Percentiles rank a stretch among this genome's conserved stretches.
These are phyloP conservation scores for Pygocentrus nattereri DNA, from an alignment of 2,797 vertebrate genomes.

Conservation along the genomic window DNA sequence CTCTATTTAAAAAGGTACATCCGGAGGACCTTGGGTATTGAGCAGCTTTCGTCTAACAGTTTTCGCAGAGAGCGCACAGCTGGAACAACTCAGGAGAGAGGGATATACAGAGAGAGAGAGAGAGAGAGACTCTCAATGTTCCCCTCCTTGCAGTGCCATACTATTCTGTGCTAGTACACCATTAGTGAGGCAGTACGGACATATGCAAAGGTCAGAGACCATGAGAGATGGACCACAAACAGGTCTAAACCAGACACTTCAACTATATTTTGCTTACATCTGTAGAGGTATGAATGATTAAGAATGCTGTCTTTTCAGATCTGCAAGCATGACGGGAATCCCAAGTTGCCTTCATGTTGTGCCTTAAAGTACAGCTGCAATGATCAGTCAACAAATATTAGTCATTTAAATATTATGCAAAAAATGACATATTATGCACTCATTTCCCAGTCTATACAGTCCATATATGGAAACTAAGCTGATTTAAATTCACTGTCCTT, in stretches of 20 bases:
- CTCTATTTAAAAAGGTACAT: slow-evolving; percentile 54
- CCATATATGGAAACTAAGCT: no score
- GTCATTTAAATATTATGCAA: no score
- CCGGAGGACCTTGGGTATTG: slow-evolving; percentile 44
- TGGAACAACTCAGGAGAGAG: slow-evolving; percentile 34
- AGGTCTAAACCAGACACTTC: background rate
- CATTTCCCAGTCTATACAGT: no score
- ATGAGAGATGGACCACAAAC: slow-evolving; percentile 21
- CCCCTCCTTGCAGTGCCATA: slow-evolving; percentile 29
- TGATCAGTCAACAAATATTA: no score
- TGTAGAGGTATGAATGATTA: slow-evolving; percentile 7
- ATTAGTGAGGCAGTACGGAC: slow-evolving; percentile 10
- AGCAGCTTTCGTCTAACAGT: slow-evolving; percentile 58
- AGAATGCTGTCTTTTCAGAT: background rate
- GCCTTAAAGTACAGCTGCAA: background rate
- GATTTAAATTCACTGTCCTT: no score
- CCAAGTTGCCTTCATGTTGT: background rate
- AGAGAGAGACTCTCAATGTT: slow-evolving; percentile 37
- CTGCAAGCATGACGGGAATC: slow-evolving; percentile 30
- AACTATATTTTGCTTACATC: slow-evolving; percentile 30
- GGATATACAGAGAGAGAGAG: background rate
- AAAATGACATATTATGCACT: no score
- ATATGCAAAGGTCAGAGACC: slow-evolving; percentile 35
- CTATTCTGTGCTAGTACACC: background rate
- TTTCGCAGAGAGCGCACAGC: slow-evolving; percentile 44